Evolutionary conservation across 1,140 invertebrate species (phyloP).

Genomic region (Glomeris maerens): DNA sequence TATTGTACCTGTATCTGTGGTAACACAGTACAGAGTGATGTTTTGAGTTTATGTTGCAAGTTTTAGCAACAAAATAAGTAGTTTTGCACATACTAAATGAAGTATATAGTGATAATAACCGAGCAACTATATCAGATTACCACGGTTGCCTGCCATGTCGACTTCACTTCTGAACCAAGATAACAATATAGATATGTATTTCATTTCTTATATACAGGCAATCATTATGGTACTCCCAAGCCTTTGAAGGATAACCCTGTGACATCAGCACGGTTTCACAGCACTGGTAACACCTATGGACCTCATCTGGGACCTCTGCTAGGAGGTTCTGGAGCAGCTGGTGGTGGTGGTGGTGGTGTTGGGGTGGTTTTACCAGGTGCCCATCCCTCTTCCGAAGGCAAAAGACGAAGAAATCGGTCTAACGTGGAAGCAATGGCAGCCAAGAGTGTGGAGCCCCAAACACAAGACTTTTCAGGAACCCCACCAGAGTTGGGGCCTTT

Average conservation of each 20-base stretch:
- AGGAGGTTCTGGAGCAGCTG: constrained; percentile 9
- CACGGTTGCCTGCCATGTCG: no score
- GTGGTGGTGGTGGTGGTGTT: constrained; percentile 11
- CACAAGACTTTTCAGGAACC: not conserved
- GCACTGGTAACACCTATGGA: constrained; percentile 17
- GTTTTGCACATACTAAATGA: no score
- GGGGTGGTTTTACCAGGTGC: constrained; percentile 35
- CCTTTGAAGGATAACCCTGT: constrained; percentile 31
- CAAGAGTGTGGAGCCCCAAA: constrained; percentile 24
- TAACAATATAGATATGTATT: constrained; percentile 8
- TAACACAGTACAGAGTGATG: no score
- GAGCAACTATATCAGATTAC: no score
- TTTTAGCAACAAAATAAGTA: no score
- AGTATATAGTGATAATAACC: no score
- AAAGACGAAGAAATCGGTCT: constrained; percentile 40
- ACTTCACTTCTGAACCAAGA: no score
- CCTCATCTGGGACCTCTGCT: constrained; percentile 11
- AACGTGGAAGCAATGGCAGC: constrained; percentile 39
- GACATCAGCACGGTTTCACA: constrained; percentile 17
- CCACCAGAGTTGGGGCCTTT: constrained; percentile 60
- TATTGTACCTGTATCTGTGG: no score
- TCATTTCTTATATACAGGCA: constrained; percentile 25
- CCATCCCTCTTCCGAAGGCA: constrained; percentile 41
- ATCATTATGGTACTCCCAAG: constrained; percentile 42
- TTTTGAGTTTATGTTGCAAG: no score